A percentile compares a stretch with the other conserved stretches of the same genome.
These are phyloP conservation scores for Pseudomyrmex dendroicus DNA, from an alignment of 1,140 invertebrate species.

Conservation along the genomic window DNA sequence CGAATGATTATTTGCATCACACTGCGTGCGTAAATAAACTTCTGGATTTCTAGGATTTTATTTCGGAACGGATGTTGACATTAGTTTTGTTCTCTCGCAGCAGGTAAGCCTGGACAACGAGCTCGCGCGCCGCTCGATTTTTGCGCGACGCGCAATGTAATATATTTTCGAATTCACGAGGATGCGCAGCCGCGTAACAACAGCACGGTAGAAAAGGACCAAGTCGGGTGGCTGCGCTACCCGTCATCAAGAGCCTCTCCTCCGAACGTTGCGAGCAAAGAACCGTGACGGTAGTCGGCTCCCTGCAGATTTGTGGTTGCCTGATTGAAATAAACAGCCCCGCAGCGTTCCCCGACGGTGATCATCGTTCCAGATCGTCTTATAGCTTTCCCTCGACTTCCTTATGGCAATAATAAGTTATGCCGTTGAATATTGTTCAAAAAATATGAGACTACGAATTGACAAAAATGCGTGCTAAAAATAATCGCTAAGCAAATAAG, in stretches of 20 bases:
- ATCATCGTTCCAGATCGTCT: constrained; percentile 55
- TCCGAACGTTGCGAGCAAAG: constrained; percentile 44
- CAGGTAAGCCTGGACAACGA: constrained; percentile 4
- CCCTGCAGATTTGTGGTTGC: constrained; percentile 75
- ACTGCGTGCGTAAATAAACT: constrained; percentile 3
- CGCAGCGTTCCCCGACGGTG: constrained; percentile 27
- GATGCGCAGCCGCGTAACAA: constrained; percentile 1
- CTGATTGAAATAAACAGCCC: constrained; percentile 79
- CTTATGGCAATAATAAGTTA: constrained; percentile 64
- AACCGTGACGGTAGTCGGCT: constrained; percentile 65
- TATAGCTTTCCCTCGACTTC: constrained; percentile 55
- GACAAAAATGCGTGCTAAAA: constrained; percentile 48
- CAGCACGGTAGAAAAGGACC: background rate
- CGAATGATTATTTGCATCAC: background rate
- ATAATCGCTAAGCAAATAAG: background rate
- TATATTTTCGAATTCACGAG: constrained; percentile 61
- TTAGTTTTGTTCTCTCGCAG: constrained; percentile 26
- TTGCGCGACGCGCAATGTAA: constrained; percentile 41
- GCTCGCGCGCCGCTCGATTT: constrained; percentile 23
- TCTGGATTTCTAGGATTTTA: constrained; percentile 22
- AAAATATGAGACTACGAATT: constrained; percentile 30
- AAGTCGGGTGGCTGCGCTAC: background rate
- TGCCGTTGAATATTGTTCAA: constrained; percentile 36
- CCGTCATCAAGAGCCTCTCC: constrained; percentile 29
- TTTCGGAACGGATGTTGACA: background rate